Conservation (phyloP, 2,113 vertebrate genomes). For the Percopsis transmontana region DNA sequence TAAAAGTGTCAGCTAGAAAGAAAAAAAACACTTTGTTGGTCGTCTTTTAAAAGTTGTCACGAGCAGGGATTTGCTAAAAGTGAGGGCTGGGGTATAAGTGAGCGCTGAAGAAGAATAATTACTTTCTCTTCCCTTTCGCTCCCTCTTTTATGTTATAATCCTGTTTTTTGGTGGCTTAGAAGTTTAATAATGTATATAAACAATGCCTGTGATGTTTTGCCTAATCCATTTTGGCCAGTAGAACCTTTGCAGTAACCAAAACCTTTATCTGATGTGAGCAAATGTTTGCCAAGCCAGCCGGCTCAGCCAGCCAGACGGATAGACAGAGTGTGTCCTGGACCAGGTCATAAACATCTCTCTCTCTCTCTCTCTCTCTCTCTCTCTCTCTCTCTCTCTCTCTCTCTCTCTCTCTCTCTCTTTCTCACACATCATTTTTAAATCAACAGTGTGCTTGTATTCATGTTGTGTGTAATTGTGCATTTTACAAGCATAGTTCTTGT, state of each 20-base stretch:
- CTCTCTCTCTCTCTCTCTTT: background rate
- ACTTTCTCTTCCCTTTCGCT: conserved; percentile 57
- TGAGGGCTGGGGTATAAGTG: conserved; percentile 40
- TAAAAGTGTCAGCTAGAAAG: conserved; percentile 26
- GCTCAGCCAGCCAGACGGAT: conserved; percentile 24
- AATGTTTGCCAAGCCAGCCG: conserved; percentile 40
- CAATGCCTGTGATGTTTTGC: conserved; percentile 66
- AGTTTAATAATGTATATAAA: conserved; percentile 77
- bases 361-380: background rate
- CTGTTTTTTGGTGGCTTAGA: conserved; percentile 79
- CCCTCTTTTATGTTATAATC: conserved; percentile 65
- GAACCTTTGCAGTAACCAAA: conserved; percentile 62
- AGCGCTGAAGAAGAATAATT: conserved; percentile 68
- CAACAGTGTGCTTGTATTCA: no score
- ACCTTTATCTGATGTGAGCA: conserved; percentile 52
- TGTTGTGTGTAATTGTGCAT: no score
- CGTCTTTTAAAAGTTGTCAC: conserved; percentile 44
- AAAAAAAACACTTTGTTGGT: conserved; percentile 27
- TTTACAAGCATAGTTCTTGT: no score
- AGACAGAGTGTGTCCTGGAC: conserved; percentile 8
- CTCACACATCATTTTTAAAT: background rate
- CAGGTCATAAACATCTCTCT: conserved; percentile 7
- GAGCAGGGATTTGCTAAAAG: conserved; percentile 29
- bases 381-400: background rate
- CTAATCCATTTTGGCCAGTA: conserved; percentile 64